Conservation (phyloP, 2,113 vertebrate genomes). For the Apteryx owenii region DNA sequence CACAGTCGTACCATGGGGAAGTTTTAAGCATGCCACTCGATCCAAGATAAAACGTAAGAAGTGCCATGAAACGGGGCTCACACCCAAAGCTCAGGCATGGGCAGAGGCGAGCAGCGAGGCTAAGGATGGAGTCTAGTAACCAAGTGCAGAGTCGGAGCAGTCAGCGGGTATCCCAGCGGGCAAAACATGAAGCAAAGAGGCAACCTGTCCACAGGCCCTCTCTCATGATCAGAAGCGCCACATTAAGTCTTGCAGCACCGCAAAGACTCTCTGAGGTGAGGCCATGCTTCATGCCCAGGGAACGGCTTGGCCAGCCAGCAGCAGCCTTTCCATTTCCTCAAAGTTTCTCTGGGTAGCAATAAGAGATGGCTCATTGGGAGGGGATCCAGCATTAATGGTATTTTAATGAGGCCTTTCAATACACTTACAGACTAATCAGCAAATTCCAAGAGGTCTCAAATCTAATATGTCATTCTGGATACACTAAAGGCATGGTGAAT, state of each 20-base stretch:
- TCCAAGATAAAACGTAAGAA: neutral
- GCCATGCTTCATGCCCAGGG: neutral
- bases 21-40: neutral
- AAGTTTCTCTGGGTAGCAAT: constrained; percentile 55
- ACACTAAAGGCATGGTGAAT: neutral
- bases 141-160: neutral
- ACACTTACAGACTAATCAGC: constrained; percentile 39
- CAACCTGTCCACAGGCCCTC: neutral
- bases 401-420: constrained; percentile 59
- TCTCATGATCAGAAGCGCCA: neutral
- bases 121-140: neutral
- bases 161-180: neutral
- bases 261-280: neutral
- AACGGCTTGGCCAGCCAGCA: neutral
- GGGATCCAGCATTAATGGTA: constrained; percentile 30
- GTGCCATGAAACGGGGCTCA: neutral
- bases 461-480: constrained; percentile 33
- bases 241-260: neutral
- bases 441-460: constrained; percentile 18
- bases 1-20: neutral
- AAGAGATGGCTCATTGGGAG: constrained; percentile 64
- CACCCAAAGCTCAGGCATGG: neutral
- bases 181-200: neutral
- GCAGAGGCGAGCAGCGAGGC: neutral
- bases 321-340: constrained; percentile 46